phyloP scores from a whole-genome alignment of 2,888 invertebrate species.

The Amiota communis region DNA sequence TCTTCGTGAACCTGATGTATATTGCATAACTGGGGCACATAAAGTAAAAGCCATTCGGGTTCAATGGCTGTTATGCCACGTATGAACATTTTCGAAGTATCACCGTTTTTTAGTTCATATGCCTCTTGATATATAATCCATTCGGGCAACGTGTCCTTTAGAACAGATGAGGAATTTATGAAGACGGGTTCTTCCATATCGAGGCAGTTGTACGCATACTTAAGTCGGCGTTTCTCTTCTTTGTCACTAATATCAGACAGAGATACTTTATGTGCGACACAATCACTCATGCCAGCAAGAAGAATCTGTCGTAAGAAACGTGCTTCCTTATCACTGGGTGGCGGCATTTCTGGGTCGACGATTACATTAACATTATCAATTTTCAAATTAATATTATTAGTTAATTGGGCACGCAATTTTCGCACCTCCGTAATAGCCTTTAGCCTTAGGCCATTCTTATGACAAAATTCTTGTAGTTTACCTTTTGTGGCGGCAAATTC shows the following conservation, averaged over 20 bases:
- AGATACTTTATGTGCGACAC: slow-evolving; percentile 87
- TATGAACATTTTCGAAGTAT: slow-evolving; percentile 83
- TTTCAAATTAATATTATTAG: slow-evolving; percentile 87
- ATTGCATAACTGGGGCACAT: slow-evolving; percentile 85
- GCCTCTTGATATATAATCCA: slow-evolving; percentile 95
- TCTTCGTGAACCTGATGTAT: slow-evolving; percentile 77
- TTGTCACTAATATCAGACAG: slow-evolving; percentile 81
- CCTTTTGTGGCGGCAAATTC: slow-evolving; percentile 83
- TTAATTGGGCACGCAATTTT: slow-evolving; percentile 91
- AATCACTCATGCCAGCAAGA: slow-evolving; percentile 87
- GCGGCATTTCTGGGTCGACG: slow-evolving; percentile 83
- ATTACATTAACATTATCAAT: slow-evolving; percentile 79
- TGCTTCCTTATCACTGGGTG: slow-evolving; percentile 85
- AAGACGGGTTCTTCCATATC: slow-evolving; percentile 92
- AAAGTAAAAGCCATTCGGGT: slow-evolving; percentile 91
- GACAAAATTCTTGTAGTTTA: slow-evolving; percentile 82
- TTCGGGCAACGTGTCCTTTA: slow-evolving; percentile 83
- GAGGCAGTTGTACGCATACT: slow-evolving; percentile 87
- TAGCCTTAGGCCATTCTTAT: slow-evolving; percentile 84
- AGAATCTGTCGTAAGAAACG: slow-evolving; percentile 85
- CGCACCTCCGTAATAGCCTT: slow-evolving; percentile 94
- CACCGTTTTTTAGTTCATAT: slow-evolving; percentile 80
- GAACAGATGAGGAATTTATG: slow-evolving; percentile 87
- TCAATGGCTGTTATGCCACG: slow-evolving; percentile 91
- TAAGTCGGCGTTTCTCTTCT: slow-evolving; percentile 82